Percentiles rank a stretch among this genome's conserved stretches.
These are phyloP conservation scores for Fregata magnificens DNA, from an alignment of 2,113 vertebrate species.

Conservation along the genomic window DNA sequence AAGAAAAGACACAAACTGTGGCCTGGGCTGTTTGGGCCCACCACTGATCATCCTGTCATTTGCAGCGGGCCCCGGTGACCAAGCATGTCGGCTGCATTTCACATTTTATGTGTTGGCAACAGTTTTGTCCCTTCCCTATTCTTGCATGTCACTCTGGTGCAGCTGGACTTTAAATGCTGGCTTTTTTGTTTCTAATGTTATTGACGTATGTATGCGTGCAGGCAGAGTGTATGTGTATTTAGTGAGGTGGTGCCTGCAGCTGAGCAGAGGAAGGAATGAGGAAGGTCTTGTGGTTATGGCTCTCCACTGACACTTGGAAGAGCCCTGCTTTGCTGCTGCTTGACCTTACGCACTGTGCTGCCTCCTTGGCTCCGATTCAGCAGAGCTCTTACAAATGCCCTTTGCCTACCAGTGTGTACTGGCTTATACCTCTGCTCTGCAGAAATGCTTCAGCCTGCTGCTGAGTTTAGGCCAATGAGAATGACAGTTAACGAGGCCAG, in stretches of 20 bases:
- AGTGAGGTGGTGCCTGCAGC: not conserved
- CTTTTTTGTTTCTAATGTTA: not conserved
- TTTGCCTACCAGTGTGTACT: not conserved
- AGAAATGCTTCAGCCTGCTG: not conserved
- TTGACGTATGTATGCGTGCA: not conserved
- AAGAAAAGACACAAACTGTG: not conserved
- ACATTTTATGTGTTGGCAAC: not conserved
- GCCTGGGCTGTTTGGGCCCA: not conserved
- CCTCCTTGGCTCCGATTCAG: not conserved
- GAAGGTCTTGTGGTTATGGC: not conserved
- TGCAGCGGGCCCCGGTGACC: not conserved
- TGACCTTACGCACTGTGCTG: accelerated
- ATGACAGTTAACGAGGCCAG: accelerated
- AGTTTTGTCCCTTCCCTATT: not conserved
- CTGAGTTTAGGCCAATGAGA: not conserved
- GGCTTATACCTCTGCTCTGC: not conserved
- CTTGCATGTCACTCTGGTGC: no score
- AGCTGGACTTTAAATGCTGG: not conserved
- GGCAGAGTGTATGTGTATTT: accelerated
- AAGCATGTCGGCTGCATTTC: not conserved
- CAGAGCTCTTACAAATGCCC: not conserved
- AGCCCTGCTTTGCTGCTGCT: not conserved
- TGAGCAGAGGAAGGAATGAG: not conserved
- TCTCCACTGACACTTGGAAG: not conserved
- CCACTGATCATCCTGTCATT: not conserved